Evolutionary conservation across 2,888 invertebrate genomes (phyloP).

Genomic region (Oligia latruncula): DNA sequence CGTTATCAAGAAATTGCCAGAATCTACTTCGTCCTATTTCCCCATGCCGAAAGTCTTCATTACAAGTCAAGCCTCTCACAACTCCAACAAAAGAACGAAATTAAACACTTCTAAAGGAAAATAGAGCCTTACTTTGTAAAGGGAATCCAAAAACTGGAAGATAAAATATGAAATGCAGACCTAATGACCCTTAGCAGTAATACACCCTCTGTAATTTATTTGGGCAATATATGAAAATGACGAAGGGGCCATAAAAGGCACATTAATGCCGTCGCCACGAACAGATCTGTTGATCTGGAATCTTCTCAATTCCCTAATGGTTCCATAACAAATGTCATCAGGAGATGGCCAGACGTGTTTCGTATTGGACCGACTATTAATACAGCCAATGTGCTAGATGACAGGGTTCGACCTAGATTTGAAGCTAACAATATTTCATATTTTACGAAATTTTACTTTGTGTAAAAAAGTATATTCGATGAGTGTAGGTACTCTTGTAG

Average conservation of each 20-base stretch:
- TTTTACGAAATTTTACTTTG: constrained; percentile 55
- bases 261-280: constrained; percentile 70
- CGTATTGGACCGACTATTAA: constrained; percentile 71
- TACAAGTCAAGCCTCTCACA: constrained; percentile 10
- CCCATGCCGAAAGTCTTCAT: constrained; percentile 7
- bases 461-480: constrained; percentile 34
- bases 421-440: constrained; percentile 65
- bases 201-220: constrained; percentile 61
- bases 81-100: constrained; percentile 43
- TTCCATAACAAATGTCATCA: constrained; percentile 73
- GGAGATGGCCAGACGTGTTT: constrained; percentile 54
- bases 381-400: constrained; percentile 68
- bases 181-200: constrained; percentile 53
- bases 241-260: constrained; percentile 77
- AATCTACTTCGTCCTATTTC: constrained; percentile 21
- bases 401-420: constrained; percentile 71
- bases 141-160: constrained; percentile 28
- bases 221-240: constrained; percentile 73
- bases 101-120: constrained; percentile 51
- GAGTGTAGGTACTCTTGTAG: constrained; percentile 30
- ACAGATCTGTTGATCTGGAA: constrained; percentile 75
- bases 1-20: constrained; percentile 5
- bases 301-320: constrained; percentile 81
- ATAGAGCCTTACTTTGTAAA: constrained; percentile 34
- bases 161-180: constrained; percentile 54